Conservation (phyloP, 2,888 invertebrate genomes). For the Phengaris alcon region DNA sequence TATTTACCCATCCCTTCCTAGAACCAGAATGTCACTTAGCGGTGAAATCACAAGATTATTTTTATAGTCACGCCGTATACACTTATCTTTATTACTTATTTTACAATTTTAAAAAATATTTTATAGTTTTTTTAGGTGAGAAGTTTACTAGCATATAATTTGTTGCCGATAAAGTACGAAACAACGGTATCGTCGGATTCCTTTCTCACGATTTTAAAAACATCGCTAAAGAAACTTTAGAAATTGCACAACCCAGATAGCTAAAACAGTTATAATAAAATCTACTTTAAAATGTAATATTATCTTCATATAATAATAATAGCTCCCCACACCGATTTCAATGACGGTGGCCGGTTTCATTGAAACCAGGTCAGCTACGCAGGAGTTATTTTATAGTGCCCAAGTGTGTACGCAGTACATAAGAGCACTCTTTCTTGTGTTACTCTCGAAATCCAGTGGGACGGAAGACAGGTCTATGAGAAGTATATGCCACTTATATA, state of each 20-base stretch:
- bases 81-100: conserved; percentile 19
- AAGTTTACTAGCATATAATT: conserved; percentile 16
- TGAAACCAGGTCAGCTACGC: too few relatives aligned
- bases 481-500: too few relatives aligned
- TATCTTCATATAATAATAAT: neutral
- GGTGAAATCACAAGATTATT: conserved; percentile 20
- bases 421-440: too few relatives aligned
- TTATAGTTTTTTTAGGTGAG: conserved; percentile 21
- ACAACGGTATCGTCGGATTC: conserved; percentile 1
- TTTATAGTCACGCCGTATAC: conserved; percentile 10
- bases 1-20: neutral
- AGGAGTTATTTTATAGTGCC: too few relatives aligned
- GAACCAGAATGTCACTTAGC: conserved; percentile 14
- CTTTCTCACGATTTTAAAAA: conserved; percentile 18
- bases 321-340: too few relatives aligned
- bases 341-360: too few relatives aligned
- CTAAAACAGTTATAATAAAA: neutral
- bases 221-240: neutral
- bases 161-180: conserved; percentile 19
- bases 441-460: too few relatives aligned
- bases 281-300: neutral
- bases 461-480: too few relatives aligned
- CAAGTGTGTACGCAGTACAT: too few relatives aligned
- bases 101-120: conserved; percentile 1
- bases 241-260: neutral